Base-by-base conservation (phyloP, 2,888 invertebrate genomes). In the Volucella inanis region DNA sequence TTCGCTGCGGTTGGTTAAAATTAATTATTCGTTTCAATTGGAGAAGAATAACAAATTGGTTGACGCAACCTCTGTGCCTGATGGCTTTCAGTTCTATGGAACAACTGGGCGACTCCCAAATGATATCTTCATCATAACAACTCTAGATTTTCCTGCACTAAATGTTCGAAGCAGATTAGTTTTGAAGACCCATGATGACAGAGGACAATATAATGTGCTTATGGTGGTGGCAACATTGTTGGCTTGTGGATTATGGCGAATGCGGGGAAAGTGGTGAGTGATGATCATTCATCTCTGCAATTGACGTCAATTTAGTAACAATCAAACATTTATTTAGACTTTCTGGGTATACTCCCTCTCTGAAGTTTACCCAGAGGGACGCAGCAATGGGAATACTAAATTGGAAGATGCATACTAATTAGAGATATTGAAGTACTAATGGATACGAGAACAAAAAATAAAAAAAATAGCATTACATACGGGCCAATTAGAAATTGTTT, bases 221-320 rank as follows among this genome's bases (percentile, higher is more conserved):
- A 14, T 31, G 31, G 6, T 31, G 31, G 31, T 31, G 31, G 31
- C 31, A 6, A 31, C 6, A 6, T 0, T 31, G 31, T 6, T 31
- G 31, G 31, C 6, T 31, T 31, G 31, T 6, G 31, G 31, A 6
- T 31, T 31, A 6, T 22, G 18, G 18, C 18, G 18, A 22, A 22
- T 22, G 18, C 4, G 31, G 31, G 31, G 31, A 31, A 31, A 31
- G 6, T 31, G 18, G 61, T 62, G 67, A 54, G 52, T 72, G 59
- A 54, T 45, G 49, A 50, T 57, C 78, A 57, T 64, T 78, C 74
- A 68, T 52, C 10, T 54, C 62, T 78, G 83, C 68, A 83, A 83
- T 83, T 83, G 83, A 78, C 55, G 78, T 83, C 83, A 83, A 83
- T 83, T 83, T 74, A 83, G 68, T 74, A 64, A 78, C 74, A 83